Base-by-base conservation (phyloP, 2,888 invertebrate species). In the Orchesellides sinensis region DNA sequence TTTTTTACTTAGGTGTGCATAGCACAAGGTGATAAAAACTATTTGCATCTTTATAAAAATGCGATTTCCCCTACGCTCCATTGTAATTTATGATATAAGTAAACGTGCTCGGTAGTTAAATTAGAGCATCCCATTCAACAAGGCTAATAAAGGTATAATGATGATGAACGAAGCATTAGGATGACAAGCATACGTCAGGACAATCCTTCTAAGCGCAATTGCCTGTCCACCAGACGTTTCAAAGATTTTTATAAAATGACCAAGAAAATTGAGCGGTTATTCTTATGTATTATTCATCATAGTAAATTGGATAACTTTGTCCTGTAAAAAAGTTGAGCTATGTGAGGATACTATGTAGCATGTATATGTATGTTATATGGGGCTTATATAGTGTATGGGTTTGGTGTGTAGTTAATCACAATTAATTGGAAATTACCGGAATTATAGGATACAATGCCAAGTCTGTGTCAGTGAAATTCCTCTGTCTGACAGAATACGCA, bases 391-490 rank as follows among this genome's bases (percentile, higher is more conserved):
- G 12, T 35, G 52, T 23, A 47, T 29, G 45, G 63, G 14, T 56
- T 66, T 56, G 25, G 47, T 59, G 12, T 47, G 32, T 59, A 45
- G 68, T 77, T 77, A 68, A 77, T 68, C 77, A 68, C 47, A 77
- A 77, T 77, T 77, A 77, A 77, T 77, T 68, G 17, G 69, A 61
- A 77, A 68, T 59, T 68, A 49, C 29, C 59, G 19, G 23, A 59
- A 45, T 68, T 68, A 68, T 45, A 49, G 32, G 56, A 77, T 59
- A 68, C 17, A 29, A 61, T 68, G 61, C 59, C 59, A 77, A 68
- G 59, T 68, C 59, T 61, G 65, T 77, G 61, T 68, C 77, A 54
- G 23, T 54, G n/a, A n/a, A n/a, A n/a, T n/a, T n/a, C n/a, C n/a
- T n/a, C n/a, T n/a, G n/a, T n/a, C n/a, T n/a, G n/a, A n/a, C n/a